phyloP scores from a whole-genome alignment of 2,888 invertebrate species.

The Tholera decimalis region DNA sequence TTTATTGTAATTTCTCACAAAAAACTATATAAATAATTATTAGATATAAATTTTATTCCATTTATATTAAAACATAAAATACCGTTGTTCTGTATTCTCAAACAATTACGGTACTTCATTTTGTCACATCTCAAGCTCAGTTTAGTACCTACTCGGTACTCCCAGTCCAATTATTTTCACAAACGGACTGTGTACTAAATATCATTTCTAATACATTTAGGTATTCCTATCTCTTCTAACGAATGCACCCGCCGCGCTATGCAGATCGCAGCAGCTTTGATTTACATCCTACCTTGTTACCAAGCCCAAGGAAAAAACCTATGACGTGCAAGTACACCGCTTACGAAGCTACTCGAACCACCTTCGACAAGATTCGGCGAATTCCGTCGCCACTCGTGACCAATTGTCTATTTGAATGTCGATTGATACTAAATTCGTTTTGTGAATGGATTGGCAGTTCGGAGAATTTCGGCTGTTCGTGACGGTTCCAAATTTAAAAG shows the following conservation, averaged over 20 bases:
- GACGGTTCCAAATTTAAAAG: slow-evolving; percentile 46
- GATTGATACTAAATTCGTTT: slow-evolving; percentile 30
- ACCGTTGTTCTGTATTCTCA: not conserved
- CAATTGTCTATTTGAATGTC: slow-evolving; percentile 52
- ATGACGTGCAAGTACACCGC: slow-evolving; percentile 56
- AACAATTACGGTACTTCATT: slow-evolving; percentile 5
- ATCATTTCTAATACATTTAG: slow-evolving; percentile 67
- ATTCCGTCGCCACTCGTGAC: slow-evolving; percentile 39
- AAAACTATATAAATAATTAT: no score
- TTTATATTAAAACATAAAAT: not conserved
- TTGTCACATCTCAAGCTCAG: slow-evolving; percentile 6
- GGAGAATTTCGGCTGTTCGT: slow-evolving; percentile 42
- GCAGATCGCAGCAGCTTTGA: slow-evolving; percentile 80
- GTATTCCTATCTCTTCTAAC: slow-evolving; percentile 69
- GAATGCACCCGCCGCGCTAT: slow-evolving; percentile 76
- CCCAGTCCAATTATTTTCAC: slow-evolving; percentile 62
- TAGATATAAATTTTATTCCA: no score
- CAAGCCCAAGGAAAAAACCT: slow-evolving; percentile 68
- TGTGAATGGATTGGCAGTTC: slow-evolving; percentile 43
- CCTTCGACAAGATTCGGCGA: slow-evolving; percentile 13
- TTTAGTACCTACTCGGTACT: slow-evolving; percentile 9
- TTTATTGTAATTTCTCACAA: no score
- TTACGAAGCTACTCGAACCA: slow-evolving; percentile 26
- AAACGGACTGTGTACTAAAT: slow-evolving; percentile 59
- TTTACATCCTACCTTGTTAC: slow-evolving; percentile 84